Conservation (phyloP, 2,888 invertebrate genomes). For the Euzophera pinguis region DNA sequence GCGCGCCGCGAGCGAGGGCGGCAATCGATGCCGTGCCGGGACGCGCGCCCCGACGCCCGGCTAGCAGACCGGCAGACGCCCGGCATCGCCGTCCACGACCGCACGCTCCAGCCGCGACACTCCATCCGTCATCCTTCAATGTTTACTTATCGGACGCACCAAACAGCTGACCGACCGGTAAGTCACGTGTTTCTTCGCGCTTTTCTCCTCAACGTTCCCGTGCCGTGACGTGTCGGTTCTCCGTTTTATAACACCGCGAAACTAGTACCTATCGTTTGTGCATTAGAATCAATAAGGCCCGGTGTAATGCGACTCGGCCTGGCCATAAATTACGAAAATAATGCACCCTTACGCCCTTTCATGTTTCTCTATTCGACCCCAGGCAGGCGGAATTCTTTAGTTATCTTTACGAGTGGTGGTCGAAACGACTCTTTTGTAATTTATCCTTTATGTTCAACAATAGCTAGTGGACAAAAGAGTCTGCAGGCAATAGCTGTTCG, state of each 20-base stretch:
- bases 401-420: conserved; percentile 69
- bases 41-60: conserved; percentile 77
- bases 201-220: conserved; percentile 30
- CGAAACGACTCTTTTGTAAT: conserved; percentile 66
- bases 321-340: conserved; percentile 71
- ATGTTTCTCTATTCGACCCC: conserved; percentile 59
- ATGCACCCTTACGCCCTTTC: conserved; percentile 69
- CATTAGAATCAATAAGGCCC: conserved; percentile 60
- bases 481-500: conserved; percentile 48
- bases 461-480: conserved; percentile 59
- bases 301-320: conserved; percentile 44
- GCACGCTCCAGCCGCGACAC: conserved; percentile 58
- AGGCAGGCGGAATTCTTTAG: conserved; percentile 58
- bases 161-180: conserved; percentile 78
- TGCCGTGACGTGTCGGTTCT: conserved; percentile 27
- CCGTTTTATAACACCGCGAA: conserved; percentile 33
- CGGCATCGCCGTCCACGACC: conserved; percentile 71
- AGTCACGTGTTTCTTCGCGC: conserved; percentile 64
- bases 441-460: conserved; percentile 71
- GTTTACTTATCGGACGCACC: conserved; percentile 71
- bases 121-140: conserved; percentile 66
- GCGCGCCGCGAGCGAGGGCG: conserved; percentile 67
- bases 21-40: conserved; percentile 78
- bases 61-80: conserved; percentile 79
- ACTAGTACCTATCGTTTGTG: conserved; percentile 47